Conservation (phyloP, 2,888 invertebrate genomes). For the Ceriagrion tenellum region DNA sequence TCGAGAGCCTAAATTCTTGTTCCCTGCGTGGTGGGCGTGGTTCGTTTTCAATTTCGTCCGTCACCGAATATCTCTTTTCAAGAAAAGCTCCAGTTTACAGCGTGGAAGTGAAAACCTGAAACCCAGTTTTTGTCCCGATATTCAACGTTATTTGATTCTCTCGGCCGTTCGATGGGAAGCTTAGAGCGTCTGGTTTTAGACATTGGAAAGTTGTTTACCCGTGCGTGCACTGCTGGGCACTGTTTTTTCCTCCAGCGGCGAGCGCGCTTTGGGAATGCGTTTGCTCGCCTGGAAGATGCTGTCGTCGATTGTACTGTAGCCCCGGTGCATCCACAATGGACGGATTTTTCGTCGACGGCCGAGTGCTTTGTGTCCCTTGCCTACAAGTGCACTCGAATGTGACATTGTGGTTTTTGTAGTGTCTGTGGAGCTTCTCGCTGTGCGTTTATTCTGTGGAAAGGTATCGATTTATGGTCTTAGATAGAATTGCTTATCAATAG, state of each 20-base stretch:
- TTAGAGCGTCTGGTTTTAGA: not conserved
- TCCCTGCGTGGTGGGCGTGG: not conserved
- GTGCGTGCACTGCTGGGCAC: not conserved
- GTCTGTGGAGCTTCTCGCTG: not conserved
- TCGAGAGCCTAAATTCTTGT: too few relatives aligned
- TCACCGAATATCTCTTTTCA: not conserved
- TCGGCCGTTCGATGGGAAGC: not conserved
- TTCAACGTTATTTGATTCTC: not conserved
- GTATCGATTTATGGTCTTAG: too few relatives aligned
- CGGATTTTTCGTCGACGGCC: too few relatives aligned
- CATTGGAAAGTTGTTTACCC: slow-evolving; percentile 9
- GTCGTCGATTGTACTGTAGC: not conserved
- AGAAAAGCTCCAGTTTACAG: not conserved
- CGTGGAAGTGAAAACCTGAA: slow-evolving; percentile 1
- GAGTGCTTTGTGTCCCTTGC: not conserved
- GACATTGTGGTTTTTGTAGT: not conserved
- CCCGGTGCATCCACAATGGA: too few relatives aligned
- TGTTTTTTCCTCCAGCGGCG: not conserved
- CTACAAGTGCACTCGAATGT: not conserved
- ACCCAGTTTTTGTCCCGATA: not conserved
- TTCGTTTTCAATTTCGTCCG: not conserved
- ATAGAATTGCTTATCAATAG: too few relatives aligned
- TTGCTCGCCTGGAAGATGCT: not conserved
- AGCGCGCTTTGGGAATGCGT: not conserved
- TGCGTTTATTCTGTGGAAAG: not conserved